These are phyloP conservation scores for Zeuzera pyrina DNA, from an alignment of 2,888 invertebrate species.

Conservation along the genomic window DNA sequence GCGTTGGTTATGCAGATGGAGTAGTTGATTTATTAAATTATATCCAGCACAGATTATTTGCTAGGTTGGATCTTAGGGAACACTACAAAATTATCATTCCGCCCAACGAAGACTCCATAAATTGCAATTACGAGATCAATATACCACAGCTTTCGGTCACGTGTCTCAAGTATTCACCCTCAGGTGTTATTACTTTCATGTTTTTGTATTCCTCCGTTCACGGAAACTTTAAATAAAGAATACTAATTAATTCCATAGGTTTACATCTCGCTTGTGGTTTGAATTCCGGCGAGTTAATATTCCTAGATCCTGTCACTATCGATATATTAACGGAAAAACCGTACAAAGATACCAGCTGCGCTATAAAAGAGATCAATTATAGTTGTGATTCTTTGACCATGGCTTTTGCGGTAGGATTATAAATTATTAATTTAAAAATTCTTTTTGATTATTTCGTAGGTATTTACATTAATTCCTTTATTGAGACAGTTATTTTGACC, in stretches of 20 bases:
- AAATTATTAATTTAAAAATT: background rate
- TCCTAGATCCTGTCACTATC: constrained; percentile 73
- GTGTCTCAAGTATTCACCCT: constrained; percentile 70
- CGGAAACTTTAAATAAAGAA: background rate
- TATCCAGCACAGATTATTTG: constrained; percentile 35
- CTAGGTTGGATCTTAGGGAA: constrained; percentile 36
- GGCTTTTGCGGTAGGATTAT: constrained; percentile 64
- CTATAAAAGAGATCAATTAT: constrained; percentile 67
- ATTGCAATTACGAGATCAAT: constrained; percentile 28
- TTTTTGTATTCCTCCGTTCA: constrained; percentile 4
- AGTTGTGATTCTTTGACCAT: constrained; percentile 67
- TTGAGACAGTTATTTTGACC: constrained; percentile 11
- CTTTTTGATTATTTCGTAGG: background rate
- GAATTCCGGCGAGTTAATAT: constrained; percentile 71
- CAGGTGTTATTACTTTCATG: constrained; percentile 41
- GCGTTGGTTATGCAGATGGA: constrained; percentile 64
- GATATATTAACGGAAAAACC: constrained; percentile 53
- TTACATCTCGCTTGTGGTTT: constrained; percentile 73
- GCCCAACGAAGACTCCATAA: constrained; percentile 46
- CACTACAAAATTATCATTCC: constrained; percentile 38
- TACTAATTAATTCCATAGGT: constrained; percentile 34
- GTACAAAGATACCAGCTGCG: constrained; percentile 48
- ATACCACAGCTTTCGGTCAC: constrained; percentile 42
- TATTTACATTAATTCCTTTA: background rate
- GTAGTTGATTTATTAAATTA: constrained; percentile 57